Conservation (phyloP, 2,797 vertebrate species). For the Falco naumanni region DNA sequence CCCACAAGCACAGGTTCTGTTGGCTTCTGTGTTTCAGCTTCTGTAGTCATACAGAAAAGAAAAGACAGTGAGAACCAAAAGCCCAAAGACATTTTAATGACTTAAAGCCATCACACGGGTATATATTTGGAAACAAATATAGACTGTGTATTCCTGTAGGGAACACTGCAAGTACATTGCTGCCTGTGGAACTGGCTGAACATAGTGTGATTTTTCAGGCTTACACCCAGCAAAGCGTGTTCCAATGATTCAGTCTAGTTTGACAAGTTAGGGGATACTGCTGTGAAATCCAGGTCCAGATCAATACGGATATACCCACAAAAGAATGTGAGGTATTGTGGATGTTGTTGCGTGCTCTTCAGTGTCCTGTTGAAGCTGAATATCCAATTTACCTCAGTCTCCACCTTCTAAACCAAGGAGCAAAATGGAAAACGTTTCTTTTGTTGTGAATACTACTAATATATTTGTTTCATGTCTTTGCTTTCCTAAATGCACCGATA, state of each 20-base stretch:
- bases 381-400: background rate
- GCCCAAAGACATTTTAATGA: background rate
- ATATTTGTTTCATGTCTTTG: background rate
- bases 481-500: background rate
- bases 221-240: background rate
- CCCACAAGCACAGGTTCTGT: background rate
- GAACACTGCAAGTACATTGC: background rate
- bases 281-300: background rate
- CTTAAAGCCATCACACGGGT: background rate
- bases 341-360: background rate
- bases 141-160: background rate
- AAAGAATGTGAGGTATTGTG: background rate
- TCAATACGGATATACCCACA: background rate
- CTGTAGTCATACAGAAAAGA: background rate
- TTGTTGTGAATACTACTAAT: background rate
- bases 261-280: background rate
- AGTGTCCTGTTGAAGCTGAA: background rate
- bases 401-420: background rate
- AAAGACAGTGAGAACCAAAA: background rate
- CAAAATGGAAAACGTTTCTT: background rate
- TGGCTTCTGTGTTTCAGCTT: background rate
- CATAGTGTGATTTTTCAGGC: background rate
- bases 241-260: background rate
- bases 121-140: background rate
- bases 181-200: constrained; percentile 19